Conservation (phyloP, 1,140 invertebrate genomes). For the Eumeta japonica region DNA sequence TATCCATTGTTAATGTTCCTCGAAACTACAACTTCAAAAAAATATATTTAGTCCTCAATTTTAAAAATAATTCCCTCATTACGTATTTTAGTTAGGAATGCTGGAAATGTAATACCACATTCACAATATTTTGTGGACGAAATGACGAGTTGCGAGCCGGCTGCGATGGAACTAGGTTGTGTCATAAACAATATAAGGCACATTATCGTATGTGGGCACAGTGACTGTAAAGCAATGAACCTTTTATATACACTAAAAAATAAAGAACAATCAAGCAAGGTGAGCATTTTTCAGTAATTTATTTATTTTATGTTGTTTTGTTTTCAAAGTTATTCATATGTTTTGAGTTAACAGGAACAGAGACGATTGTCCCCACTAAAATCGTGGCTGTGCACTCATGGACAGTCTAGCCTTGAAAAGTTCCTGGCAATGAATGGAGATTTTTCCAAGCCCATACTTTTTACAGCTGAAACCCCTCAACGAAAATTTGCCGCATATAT, state of each 20-base stretch:
- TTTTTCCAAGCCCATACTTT: conserved; percentile 74
- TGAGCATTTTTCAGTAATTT: conserved; percentile 31
- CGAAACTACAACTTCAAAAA: conserved; percentile 1
- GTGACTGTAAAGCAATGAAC: conserved; percentile 98
- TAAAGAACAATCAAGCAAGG: conserved; percentile 71
- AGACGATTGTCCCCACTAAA: conserved; percentile 82
- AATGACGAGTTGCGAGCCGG: conserved; percentile 88
- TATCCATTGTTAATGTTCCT: too few species aligned
- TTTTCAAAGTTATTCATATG: too few species aligned
- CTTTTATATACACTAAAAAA: conserved; percentile 81
- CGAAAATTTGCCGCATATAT: conserved; percentile 91
- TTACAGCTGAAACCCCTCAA: conserved; percentile 82
- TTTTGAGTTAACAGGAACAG: conserved; percentile 62
- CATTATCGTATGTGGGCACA: conserved; percentile 94
- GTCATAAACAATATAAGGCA: conserved; percentile 90
- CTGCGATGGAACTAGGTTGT: conserved; percentile 90
- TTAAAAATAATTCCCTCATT: too few species aligned
- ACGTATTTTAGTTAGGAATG: conserved; percentile 87
- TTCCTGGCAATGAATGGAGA: conserved; percentile 75
- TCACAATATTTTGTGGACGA: conserved; percentile 85
- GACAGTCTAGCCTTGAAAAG: conserved; percentile 75
- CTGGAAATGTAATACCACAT: conserved; percentile 89
- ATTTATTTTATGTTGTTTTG: too few species aligned
- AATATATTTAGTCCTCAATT: too few species aligned
- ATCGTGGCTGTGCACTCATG: conserved; percentile 90